Conservation (phyloP, 2,797 vertebrate species). For the Poecilia wingei region DNA sequence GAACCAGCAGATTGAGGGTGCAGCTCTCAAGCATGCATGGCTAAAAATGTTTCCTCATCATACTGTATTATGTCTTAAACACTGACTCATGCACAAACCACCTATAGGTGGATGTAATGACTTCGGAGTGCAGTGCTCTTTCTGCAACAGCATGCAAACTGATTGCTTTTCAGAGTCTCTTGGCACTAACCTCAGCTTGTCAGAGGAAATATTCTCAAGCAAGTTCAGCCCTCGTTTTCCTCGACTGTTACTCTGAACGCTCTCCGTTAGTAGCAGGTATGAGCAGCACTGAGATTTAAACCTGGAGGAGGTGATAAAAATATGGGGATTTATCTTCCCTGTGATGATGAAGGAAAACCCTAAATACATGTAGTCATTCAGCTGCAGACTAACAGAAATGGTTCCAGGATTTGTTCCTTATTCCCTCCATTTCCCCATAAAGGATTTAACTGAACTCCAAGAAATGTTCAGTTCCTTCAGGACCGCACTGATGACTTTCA, state of each 20-base stretch:
- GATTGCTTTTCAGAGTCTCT: slow-evolving; percentile 13
- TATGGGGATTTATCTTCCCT: slow-evolving; percentile 25
- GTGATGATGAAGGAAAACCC: slow-evolving; percentile 24
- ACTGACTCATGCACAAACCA: background rate
- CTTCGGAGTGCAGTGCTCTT: background rate
- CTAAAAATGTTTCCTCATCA: slow-evolving; percentile 16
- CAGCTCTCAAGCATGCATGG: background rate
- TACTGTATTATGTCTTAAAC: background rate
- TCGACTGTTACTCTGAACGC: slow-evolving; percentile 26
- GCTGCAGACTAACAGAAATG: slow-evolving; percentile 39
- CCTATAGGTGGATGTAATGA: slow-evolving; percentile 5
- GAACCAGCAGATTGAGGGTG: background rate
- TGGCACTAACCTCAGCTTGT: slow-evolving; percentile 17
- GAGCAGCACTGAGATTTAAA: slow-evolving; percentile 24
- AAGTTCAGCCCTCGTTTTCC: slow-evolving; percentile 3
- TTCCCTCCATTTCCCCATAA: background rate
- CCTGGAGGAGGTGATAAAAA: slow-evolving; percentile 39
- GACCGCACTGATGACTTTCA: background rate
- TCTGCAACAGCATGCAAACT: slow-evolving; percentile 4
- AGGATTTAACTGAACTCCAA: background rate
- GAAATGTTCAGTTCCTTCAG: background rate
- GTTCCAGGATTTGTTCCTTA: slow-evolving; percentile 27
- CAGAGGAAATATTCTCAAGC: slow-evolving; percentile 15
- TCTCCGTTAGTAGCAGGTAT: slow-evolving; percentile 8
- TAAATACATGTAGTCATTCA: slow-evolving; percentile 12